Evolutionary conservation across 2,888 invertebrate genomes (phyloP), one percentile per base, ranked within the genome.

Genomic region (Melipona beecheii): DNA sequence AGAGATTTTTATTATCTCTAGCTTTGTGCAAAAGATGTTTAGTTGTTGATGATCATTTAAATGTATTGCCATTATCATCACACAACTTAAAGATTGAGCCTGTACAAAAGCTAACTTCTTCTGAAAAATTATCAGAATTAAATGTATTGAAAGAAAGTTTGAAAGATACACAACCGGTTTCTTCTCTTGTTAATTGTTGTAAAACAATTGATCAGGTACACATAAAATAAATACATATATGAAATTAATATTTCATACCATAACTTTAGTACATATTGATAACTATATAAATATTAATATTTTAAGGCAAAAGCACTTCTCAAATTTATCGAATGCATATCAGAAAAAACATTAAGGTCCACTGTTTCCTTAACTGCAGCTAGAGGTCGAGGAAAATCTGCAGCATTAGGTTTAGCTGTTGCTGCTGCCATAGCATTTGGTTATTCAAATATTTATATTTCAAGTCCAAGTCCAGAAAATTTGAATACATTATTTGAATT

Each of bases 381-480:
- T 9, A 96, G 99, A 95, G 99, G 99, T 58, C 96, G 99, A 78
- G 99, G 99, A 87, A 99, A 99, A 95, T 99, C 99, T 0, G 99
- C 99, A 0, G 98, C 99, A 5, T 95, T 99, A 65, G 99, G 99
- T 0, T 95, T 99, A 31, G 97, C 99, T 0, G 97, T 99, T 24
- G 97, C 98, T 15, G 98, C 97, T 0, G 97, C 98, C 0, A 96
- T 98, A 4, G 97, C 98, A 0, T 97, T 97, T 91, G 97, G 97
- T 50, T 98, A 98, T 93, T 98, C 98, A 60, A 99, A 99, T 94
- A 97, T 99, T 84, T 99, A 99, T 95, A 99, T 99, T 58, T 99
- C 99, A 0, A 98, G 99, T 75, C 99, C 99, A 0, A 98, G 98
- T 93, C 99, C 99, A 0, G 99, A 99, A 95, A 99, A 99, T 95